Percentiles rank a stretch among this genome's conserved stretches.
These are phyloP conservation scores for Portunus trituberculatus DNA, from an alignment of 1,140 invertebrate genomes.

Conservation along the genomic window DNA sequence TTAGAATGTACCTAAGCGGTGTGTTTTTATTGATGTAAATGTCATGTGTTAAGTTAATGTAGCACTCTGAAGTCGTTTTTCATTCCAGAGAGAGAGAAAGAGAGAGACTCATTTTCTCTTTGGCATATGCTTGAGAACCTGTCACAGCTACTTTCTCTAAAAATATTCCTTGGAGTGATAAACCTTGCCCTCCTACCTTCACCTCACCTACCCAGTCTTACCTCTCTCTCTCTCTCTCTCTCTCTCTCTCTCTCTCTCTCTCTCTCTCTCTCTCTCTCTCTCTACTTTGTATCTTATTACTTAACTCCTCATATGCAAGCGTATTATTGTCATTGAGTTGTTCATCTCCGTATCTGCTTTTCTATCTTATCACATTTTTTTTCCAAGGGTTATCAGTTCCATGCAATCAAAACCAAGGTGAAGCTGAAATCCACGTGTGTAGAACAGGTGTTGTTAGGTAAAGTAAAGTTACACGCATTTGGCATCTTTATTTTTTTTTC, in stretches of 20 bases:
- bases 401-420: neutral
- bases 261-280: neutral
- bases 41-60: no score
- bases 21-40: no score
- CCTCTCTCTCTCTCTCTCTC: constrained; percentile 6
- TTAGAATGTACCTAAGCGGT: no score
- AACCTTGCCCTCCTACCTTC: neutral
- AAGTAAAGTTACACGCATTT: no score
- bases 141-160: no score
- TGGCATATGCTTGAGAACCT: no score
- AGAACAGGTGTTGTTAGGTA: no score
- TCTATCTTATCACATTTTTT: neutral
- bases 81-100: no score
- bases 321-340: neutral
- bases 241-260: neutral
- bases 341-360: neutral
- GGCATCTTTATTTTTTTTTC: no score
- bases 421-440: no score
- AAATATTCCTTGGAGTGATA: neutral
- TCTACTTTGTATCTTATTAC: neutral
- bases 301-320: neutral
- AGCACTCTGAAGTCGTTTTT: no score
- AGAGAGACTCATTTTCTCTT: no score
- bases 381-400: neutral
- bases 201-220: neutral